Base-by-base conservation (phyloP, 1,140 invertebrate genomes). In the Ooceraea biroi region DNA sequence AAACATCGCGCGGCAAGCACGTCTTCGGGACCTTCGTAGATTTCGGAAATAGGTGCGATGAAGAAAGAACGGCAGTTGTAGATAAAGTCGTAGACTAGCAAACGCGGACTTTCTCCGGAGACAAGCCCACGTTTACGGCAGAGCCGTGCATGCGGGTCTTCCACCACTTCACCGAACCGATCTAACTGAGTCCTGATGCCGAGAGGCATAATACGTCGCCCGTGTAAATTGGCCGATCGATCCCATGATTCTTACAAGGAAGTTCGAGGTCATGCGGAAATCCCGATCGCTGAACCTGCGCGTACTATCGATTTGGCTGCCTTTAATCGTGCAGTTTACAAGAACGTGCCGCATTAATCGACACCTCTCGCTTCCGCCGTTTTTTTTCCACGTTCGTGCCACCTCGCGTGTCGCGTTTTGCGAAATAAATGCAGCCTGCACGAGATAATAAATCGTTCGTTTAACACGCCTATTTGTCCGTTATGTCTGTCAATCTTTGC, bases 41-140 rank as follows among this genome's bases (percentile, higher is more conserved):
- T 73, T 87, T 84, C 65, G 55, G 66, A 78, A 63, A 60, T n/a
- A 30, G 22, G 10, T 41, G 69, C 14, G 55, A 1, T 30, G 22
- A 66, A 22, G 48, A 86, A 84, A 77, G 65, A 86, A 57, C 66
- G 44, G 46, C 46, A 11, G n/a, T 7, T 65, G 14, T 78, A 57
- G 22, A 27, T 48, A 52, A 55, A 68, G 60, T 83, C 84, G 72
- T 69, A 78, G 76, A 41, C 83, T 44, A 84, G 76, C 69, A 72
- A 57, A 22, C 50, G 60, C 60, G 14, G 7, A 88, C 88, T 90
- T 90, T 90, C 89, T 90, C 89, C 88, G 12, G 61, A 52, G 71
- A 71, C 68, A 78, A 69, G 80, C 61, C 66, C 69, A 14, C 8
- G 44, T 82, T 27, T 76, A 88, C 76, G 82, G 36, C 36, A 36